Percentiles rank a stretch among this genome's conserved stretches.
phyloP scores from a whole-genome alignment of 2,888 invertebrate species.

The Ecliptopera silaceata region DNA sequence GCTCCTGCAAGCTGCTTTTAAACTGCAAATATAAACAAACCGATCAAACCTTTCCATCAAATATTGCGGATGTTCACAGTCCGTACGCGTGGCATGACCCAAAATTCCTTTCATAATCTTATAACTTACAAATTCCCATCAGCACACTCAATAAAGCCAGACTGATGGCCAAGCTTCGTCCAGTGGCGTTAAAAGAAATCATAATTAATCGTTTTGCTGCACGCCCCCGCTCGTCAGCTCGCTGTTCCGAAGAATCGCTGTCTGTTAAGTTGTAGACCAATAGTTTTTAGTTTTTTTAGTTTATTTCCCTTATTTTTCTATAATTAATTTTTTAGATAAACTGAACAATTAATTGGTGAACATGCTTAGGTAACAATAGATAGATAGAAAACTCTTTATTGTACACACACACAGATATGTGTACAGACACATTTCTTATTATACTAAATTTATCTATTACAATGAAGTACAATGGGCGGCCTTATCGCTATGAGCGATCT shows the following conservation, averaged over 20 bases:
- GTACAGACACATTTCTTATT: no score
- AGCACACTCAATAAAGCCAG: conserved; percentile 52
- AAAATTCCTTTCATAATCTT: conserved; percentile 26
- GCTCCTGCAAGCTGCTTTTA: neutral
- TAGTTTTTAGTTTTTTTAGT: no score
- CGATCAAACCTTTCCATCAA: neutral
- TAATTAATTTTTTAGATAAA: no score
- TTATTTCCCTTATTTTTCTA: no score
- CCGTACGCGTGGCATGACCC: conserved; percentile 8
- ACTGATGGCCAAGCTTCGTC: conserved; percentile 51
- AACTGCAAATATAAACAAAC: neutral
- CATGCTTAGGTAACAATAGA: no score
- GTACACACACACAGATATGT: no score
- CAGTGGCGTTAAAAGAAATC: conserved; percentile 75
- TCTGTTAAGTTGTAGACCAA: no score
- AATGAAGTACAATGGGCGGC: no score
- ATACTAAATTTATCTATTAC: no score
- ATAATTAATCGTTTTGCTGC: conserved; percentile 75
- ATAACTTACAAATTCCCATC: conserved; percentile 40
- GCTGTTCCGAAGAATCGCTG: neutral
- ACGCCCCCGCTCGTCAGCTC: conserved; percentile 65
- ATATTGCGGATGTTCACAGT: conserved; percentile 8
- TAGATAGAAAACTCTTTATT: no score
- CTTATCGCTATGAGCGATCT: no score
- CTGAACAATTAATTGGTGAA: no score